Percentiles rank a stretch among this genome's conserved stretches.
These are phyloP conservation scores for Halictus quadricinctus DNA, from an alignment of 2,888 invertebrate species.

Conservation along the genomic window DNA sequence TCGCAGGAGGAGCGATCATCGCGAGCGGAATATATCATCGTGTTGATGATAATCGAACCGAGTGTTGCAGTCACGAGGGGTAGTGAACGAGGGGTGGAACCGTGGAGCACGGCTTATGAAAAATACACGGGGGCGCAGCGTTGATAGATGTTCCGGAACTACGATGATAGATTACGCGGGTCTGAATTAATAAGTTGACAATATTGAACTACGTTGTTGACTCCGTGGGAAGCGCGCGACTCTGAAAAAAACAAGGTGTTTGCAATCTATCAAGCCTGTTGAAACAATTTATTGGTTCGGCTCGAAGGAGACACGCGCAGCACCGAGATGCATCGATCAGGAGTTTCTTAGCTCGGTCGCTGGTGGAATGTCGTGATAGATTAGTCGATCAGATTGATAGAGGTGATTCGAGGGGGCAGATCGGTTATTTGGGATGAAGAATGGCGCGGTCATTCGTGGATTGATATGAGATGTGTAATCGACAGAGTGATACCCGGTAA, in stretches of 20 bases:
- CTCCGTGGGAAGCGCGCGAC: neutral
- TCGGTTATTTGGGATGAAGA: neutral
- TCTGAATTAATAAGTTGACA: neutral
- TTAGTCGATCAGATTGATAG: neutral
- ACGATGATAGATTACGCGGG: conserved; percentile 8
- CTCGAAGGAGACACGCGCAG: neutral
- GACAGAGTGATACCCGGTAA: neutral
- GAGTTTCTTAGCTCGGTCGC: neutral
- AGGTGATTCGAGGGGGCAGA: neutral
- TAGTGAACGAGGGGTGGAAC: neutral
- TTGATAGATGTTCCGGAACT: conserved; percentile 22
- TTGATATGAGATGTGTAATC: neutral
- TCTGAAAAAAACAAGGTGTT: neutral
- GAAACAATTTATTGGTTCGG: neutral
- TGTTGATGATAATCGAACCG: conserved; percentile 33
- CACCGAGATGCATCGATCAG: neutral
- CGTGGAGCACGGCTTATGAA: neutral
- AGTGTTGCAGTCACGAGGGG: neutral
- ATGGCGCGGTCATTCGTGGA: neutral
- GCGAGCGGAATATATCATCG: conserved; percentile 28
- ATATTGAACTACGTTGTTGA: neutral
- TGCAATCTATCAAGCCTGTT: neutral
- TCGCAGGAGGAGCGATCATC: conserved; percentile 20
- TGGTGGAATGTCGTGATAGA: neutral
- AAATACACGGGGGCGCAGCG: conserved; percentile 15